Percentiles rank a stretch among this genome's conserved stretches.
Conservation (phyloP, 1,140 invertebrate species). For the Atta texana region DNA sequence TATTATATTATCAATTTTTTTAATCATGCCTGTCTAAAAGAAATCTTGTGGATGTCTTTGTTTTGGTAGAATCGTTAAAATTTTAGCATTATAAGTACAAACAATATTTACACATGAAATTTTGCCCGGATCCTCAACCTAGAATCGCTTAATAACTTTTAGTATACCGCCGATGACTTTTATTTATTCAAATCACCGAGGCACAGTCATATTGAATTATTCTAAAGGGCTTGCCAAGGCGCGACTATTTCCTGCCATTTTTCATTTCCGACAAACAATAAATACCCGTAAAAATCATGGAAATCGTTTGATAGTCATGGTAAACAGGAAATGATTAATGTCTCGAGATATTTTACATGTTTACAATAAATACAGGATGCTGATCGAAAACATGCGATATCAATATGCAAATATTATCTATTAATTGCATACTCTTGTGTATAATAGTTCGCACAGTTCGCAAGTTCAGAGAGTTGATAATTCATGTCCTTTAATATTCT, state of each 20-base stretch:
- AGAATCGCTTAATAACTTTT: constrained; percentile 65
- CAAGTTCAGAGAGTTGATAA: constrained; percentile 23
- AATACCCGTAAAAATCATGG: not conserved
- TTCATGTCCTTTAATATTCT: constrained; percentile 21
- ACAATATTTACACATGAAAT: constrained; percentile 55
- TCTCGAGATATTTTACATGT: not conserved
- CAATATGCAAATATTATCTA: constrained; percentile 17
- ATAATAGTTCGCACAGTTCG: not conserved
- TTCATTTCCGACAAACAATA: not conserved
- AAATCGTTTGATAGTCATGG: not conserved
- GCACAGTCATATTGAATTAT: constrained; percentile 49
- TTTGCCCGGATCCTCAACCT: not conserved
- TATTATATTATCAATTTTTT: too few relatives aligned
- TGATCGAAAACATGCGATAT: constrained; percentile 20
- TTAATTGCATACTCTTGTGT: not conserved
- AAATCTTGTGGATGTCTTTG: too few relatives aligned
- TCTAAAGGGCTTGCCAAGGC: constrained; percentile 24
- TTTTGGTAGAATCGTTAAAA: not conserved
- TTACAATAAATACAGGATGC: constrained; percentile 8
- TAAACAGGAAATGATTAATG: not conserved
- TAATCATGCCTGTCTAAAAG: too few relatives aligned
- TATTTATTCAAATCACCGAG: not conserved
- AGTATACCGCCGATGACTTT: constrained; percentile 44
- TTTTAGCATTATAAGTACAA: not conserved
- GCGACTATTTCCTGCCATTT: not conserved